Conservation (phyloP, 2,888 invertebrate genomes). For the Prosopocoilus inquinatus region DNA sequence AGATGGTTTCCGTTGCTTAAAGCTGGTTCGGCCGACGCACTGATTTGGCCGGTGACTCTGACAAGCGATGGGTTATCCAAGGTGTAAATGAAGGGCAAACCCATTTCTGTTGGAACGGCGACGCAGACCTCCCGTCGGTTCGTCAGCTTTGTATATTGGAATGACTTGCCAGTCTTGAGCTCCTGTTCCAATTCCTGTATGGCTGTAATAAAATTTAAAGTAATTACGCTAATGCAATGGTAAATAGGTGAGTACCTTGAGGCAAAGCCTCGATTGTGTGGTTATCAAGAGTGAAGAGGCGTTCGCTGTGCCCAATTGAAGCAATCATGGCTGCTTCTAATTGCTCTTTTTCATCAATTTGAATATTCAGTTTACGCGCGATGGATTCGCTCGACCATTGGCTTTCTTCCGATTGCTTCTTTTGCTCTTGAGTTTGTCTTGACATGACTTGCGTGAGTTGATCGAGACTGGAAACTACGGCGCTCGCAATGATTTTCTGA, state of each 20-base stretch:
- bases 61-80: slow-evolving; percentile 60
- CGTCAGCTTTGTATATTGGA: slow-evolving; percentile 61
- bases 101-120: slow-evolving; percentile 69
- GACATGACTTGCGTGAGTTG: slow-evolving; percentile 42
- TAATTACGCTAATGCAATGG: too few species aligned
- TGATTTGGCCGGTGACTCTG: slow-evolving; percentile 54
- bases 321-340: slow-evolving; percentile 57
- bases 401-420: slow-evolving; percentile 30
- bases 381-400: slow-evolving; percentile 57
- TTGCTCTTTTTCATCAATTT: slow-evolving; percentile 53
- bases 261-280: slow-evolving; percentile 55
- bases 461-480: slow-evolving; percentile 51
- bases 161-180: slow-evolving; percentile 52
- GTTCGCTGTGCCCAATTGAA: slow-evolving; percentile 51
- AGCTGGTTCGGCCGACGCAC: slow-evolving; percentile 49
- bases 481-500: slow-evolving; percentile 34
- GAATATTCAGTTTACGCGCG: slow-evolving; percentile 58
- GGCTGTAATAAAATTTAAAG: slow-evolving; percentile 25
- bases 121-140: slow-evolving; percentile 57
- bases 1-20: slow-evolving; percentile 36
- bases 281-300: slow-evolving; percentile 57
- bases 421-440: slow-evolving; percentile 38
- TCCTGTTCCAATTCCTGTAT: slow-evolving; percentile 48
- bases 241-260: slow-evolving; percentile 29
- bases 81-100: slow-evolving; percentile 67